These are phyloP conservation scores for Corythaeola cristata DNA, from an alignment of 2,113 vertebrate genomes.

Conservation along the genomic window DNA sequence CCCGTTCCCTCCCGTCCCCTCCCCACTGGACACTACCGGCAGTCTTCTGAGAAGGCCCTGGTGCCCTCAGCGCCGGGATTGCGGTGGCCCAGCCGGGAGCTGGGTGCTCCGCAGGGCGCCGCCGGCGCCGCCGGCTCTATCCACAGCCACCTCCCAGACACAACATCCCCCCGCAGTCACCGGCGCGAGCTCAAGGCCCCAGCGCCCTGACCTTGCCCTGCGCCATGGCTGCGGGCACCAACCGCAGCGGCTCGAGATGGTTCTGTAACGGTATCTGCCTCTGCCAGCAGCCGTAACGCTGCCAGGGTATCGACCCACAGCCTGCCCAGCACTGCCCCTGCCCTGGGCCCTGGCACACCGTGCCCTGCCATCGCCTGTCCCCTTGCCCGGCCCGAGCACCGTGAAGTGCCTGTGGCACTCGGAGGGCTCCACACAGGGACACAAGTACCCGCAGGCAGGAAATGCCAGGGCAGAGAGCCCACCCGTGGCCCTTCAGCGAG, in stretches of 20 bases:
- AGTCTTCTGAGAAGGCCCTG: background rate
- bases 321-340: background rate
- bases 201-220: slow-evolving; percentile 7
- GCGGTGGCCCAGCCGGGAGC: rapidly evolving
- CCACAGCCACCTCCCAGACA: background rate
- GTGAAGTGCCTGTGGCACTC: background rate
- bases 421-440: background rate
- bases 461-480: background rate
- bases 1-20: background rate
- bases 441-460: rapidly evolving
- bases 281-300: background rate
- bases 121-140: rapidly evolving
- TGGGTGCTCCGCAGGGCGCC: background rate
- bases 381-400: background rate
- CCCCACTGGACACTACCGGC: rapidly evolving
- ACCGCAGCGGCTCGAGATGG: background rate
- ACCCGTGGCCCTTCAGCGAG: background rate
- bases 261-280: background rate
- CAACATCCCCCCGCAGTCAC: background rate
- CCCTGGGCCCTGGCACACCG: rapidly evolving
- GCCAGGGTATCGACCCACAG: background rate
- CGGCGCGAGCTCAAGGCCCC: background rate
- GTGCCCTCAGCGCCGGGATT: background rate
- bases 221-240: background rate
- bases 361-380: background rate